Conservation (phyloP, 2,888 invertebrate species). For the Catocala nupta region DNA sequence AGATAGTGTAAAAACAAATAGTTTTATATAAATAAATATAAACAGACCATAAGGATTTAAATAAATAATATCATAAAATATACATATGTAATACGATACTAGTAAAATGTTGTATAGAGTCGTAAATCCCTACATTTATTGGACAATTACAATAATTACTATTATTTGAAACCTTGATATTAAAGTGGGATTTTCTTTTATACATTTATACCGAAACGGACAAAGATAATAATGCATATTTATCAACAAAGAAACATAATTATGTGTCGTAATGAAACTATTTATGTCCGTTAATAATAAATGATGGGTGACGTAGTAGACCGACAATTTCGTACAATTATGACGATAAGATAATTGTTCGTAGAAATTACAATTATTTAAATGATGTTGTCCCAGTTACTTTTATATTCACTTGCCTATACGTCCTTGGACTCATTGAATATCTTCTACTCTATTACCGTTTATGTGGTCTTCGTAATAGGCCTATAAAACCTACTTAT, state of each 20-base stretch:
- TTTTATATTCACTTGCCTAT: too few species aligned
- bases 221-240: constrained; percentile 8
- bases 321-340: constrained; percentile 1
- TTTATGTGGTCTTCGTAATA: too few species aligned
- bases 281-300: constrained; percentile 25
- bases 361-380: neutral
- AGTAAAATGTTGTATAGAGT: too few species aligned
- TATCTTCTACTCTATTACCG: too few species aligned
- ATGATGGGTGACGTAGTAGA: neutral
- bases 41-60: too few species aligned
- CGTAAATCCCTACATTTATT: neutral
- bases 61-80: too few species aligned
- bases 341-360: neutral
- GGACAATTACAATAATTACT: constrained; percentile 11
- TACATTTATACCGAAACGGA: neutral
- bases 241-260: constrained; percentile 37
- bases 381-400: neutral
- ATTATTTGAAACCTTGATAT: constrained; percentile 1
- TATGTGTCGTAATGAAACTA: constrained; percentile 50
- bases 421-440: too few species aligned
- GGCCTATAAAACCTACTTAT: too few species aligned
- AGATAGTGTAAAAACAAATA: too few species aligned
- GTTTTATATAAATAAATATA: too few species aligned
- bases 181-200: neutral
- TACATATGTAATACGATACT: too few species aligned